Conservation (phyloP, 2,888 invertebrate species). For the Thecocarcelia acutangulata region DNA sequence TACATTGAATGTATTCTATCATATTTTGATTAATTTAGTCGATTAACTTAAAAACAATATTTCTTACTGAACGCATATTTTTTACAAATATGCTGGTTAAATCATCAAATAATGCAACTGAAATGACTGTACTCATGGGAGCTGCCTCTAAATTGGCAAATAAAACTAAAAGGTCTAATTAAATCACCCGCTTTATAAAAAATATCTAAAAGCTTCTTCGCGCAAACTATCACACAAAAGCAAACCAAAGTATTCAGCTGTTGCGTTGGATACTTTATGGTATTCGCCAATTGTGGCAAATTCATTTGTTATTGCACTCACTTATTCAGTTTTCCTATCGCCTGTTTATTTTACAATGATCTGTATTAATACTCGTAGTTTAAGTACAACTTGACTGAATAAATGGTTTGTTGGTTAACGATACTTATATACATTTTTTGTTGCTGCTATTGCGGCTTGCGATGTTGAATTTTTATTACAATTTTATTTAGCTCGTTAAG, state of each 20-base stretch:
- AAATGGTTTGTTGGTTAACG: slow-evolving; percentile 42
- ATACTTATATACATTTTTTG: slow-evolving; percentile 13
- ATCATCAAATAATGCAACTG: too few species aligned
- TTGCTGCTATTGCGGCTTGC: slow-evolving; percentile 13
- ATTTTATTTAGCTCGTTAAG: slow-evolving; percentile 67
- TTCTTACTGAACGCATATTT: too few species aligned
- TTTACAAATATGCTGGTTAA: too few species aligned
- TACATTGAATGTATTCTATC: too few species aligned
- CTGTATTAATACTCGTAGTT: slow-evolving; percentile 54
- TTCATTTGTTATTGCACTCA: slow-evolving; percentile 39
- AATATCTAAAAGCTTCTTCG: too few species aligned
- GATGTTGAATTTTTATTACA: slow-evolving; percentile 58
- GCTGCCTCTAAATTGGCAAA: too few species aligned
- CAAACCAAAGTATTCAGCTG: not conserved
- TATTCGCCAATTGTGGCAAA: slow-evolving; percentile 23
- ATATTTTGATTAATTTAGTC: too few species aligned
- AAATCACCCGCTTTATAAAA: too few species aligned
- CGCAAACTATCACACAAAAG: not conserved
- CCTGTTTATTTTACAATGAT: slow-evolving; percentile 60
- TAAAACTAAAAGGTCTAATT: too few species aligned
- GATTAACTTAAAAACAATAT: too few species aligned
- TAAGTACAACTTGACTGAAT: slow-evolving; percentile 43
- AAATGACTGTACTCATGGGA: too few species aligned
- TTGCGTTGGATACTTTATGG: not conserved
- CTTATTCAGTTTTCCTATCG: slow-evolving; percentile 43